Evolutionary conservation across 2,113 vertebrate species (phyloP).

Genomic region (Etheostoma spectabile): DNA sequence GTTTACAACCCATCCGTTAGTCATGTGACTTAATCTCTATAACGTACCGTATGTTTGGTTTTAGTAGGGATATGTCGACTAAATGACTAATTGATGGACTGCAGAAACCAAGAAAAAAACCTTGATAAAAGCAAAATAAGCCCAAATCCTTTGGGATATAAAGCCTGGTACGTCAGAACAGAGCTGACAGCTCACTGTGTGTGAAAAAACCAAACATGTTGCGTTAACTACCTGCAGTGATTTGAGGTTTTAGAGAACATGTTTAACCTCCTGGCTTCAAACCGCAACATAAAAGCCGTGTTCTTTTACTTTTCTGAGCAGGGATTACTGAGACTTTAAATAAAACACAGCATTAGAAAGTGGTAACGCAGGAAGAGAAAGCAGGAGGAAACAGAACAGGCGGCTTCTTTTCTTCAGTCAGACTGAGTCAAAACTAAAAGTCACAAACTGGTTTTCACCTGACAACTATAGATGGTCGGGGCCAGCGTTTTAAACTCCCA

Average conservation of each 20-base stretch:
- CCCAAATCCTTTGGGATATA: neutral
- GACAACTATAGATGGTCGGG: neutral
- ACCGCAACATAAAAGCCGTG: neutral
- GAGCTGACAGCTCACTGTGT: neutral
- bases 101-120: neutral
- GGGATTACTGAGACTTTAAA: neutral
- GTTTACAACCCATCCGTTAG: neutral
- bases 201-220: neutral
- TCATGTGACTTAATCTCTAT: neutral
- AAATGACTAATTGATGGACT: neutral
- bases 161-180: neutral
- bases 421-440: conserved; percentile 25
- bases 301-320: neutral
- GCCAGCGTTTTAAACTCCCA: no score
- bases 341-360: conserved; percentile 10
- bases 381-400: neutral
- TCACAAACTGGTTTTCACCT: conserved; percentile 11
- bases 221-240: neutral
- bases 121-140: neutral
- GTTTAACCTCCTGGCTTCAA: neutral
- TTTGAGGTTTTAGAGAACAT: neutral
- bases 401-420: conserved; percentile 5
- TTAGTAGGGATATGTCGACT: neutral
- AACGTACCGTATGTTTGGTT: neutral
- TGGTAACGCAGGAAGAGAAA: neutral